Evolutionary conservation across 2,797 vertebrate genomes (phyloP), one percentile per base, ranked within the genome.

Genomic region (Xiphorhynchus erythropygius): DNA sequence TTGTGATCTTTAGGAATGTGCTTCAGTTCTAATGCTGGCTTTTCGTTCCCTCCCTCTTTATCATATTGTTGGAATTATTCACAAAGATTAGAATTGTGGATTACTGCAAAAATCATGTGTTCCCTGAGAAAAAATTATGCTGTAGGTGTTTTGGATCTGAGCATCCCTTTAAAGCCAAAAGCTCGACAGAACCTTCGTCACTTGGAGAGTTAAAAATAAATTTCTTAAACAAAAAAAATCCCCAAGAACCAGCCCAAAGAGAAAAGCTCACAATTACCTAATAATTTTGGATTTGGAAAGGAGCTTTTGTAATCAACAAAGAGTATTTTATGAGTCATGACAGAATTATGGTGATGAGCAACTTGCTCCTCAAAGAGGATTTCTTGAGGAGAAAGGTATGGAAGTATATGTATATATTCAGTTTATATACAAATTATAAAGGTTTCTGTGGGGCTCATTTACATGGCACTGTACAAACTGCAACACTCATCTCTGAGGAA

Each of bases 1-100:
- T 92, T 89, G 37, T 87, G 81, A 94, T 92, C 55, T 84, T 62
- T 57, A 75, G 71, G 82, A 91, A 89, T 42, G 55, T 57, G 25
- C 75, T 91, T 82, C 59, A 39, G 7, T 89, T 82, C 52, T 50
- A 57, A 82, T 27, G 46, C 55, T 67, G 33, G 22, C 78, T 84
- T 71, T 49, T 68, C 33, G 41, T 57, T 82, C 68, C 24, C n/a
- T 65, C 25, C 8, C 8, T 62, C 65, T 82, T 70, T 85, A 42
- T 78, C 30, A 18, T 62, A 49, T 60, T 46, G 53, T 55, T 67
- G 63, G 76, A 77, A 55, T 82, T 94, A 83, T 27, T 89, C 71
- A 86, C 64, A 55, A 55, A 83, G 67, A 59, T 80, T 69, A 28
- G 73, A 76, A 62, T 41, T 50, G 62, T 75, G 82, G 74, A 81